Evolutionary conservation across 2,888 invertebrate species (phyloP).

Genomic region (Mycalesis mineus): DNA sequence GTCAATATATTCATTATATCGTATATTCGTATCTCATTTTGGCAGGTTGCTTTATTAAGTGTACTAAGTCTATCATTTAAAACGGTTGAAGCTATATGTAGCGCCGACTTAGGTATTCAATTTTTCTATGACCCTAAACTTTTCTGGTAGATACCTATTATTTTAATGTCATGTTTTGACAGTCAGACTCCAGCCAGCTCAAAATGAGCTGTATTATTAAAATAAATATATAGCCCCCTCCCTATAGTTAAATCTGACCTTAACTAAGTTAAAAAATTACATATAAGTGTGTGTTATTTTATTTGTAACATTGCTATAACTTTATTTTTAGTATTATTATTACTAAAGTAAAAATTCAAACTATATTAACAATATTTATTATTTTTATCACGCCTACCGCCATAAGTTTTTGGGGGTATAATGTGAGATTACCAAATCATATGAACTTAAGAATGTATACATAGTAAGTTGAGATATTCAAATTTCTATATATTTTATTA

Average conservation of each 20-base stretch:
- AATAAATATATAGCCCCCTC: not conserved
- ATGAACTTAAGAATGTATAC: not conserved
- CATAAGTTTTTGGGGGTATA: constrained; percentile 21
- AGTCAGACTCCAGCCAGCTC: not conserved
- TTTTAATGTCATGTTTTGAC: not conserved
- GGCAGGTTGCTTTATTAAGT: no score
- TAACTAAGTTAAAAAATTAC: not conserved
- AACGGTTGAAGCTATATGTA: no score
- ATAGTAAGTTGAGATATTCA: not conserved
- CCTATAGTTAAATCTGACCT: not conserved
- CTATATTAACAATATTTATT: not conserved
- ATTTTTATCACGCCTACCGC: constrained; percentile 13
- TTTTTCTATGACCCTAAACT: not conserved
- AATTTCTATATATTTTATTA: not conserved
- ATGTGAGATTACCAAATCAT: constrained; percentile 55
- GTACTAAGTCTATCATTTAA: no score
- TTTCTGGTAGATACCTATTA: not conserved
- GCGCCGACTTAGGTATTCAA: not conserved
- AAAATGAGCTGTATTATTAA: not conserved
- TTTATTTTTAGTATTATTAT: not conserved
- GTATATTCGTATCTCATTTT: no score
- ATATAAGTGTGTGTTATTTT: not conserved
- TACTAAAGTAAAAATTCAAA: not conserved
- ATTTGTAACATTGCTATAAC: not conserved
- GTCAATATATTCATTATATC: no score